These are phyloP conservation scores for Chrysaora quinquecirrha DNA, from an alignment of 30 jellyfish, hydroid and myxozoan species.

Conservation along the genomic window DNA sequence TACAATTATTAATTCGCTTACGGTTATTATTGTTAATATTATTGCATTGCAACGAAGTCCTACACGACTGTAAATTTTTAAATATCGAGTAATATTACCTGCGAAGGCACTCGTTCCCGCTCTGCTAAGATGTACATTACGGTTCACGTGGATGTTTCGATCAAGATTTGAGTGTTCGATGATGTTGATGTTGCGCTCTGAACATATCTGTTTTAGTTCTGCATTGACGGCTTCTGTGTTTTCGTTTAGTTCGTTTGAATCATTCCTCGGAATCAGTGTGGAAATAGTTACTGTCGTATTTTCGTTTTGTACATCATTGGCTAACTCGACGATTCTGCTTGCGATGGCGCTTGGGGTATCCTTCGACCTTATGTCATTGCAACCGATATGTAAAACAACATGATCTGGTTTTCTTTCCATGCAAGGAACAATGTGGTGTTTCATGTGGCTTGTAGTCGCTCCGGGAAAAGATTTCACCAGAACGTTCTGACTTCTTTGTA, in stretches of 20 bases:
- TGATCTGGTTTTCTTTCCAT: conserved; percentile 40
- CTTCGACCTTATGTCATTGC: conserved; percentile 45
- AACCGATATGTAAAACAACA: conserved; percentile 10
- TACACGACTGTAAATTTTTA: conserved; percentile 1
- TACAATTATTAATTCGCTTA: neutral
- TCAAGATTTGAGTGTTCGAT: conserved; percentile 17
- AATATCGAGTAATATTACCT: conserved; percentile 26
- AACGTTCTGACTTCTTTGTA: conserved; percentile 16
- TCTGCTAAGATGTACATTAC: conserved; percentile 19
- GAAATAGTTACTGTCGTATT: conserved; percentile 3
- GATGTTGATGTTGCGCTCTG: conserved; percentile 16
- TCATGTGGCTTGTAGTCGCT: conserved; percentile 45
- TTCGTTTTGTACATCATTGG: conserved; percentile 16
- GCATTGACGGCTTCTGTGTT: conserved; percentile 36
- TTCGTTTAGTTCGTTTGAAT: conserved; percentile 11
- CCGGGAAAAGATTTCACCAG: conserved; percentile 30
- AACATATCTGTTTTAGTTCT: conserved; percentile 27
- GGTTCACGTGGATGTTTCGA: conserved; percentile 15
- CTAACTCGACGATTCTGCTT: conserved; percentile 10
- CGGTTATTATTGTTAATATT: conserved; percentile 2
- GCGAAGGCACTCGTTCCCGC: conserved; percentile 28
- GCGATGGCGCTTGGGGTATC: conserved; percentile 24
- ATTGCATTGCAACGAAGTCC: conserved; percentile 20
- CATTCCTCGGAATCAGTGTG: conserved; percentile 31
- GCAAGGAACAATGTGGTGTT: conserved; percentile 33